Evolutionary conservation across 1,140 invertebrate genomes (phyloP), one percentile per base, ranked within the genome.

Genomic region (Phocides pigmalion): DNA sequence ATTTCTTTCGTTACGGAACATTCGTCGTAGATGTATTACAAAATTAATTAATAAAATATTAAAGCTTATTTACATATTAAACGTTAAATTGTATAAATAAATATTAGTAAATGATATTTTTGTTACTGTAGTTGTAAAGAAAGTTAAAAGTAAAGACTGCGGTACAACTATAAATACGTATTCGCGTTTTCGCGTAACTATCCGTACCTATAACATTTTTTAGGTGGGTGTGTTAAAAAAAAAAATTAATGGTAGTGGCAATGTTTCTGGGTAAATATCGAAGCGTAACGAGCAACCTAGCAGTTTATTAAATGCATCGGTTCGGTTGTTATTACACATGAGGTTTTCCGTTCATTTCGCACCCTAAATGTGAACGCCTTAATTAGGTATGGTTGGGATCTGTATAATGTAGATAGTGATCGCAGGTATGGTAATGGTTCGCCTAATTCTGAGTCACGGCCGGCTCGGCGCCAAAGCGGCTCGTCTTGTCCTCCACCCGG

Each of bases 381-480:
- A 89, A 89, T 89, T 87, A 89, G 81, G 74, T 75, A 77, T 59
- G 75, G 76, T 72, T 68, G 74, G 80, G 76, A 80, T 81, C 65
- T 70, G 80, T 78, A 74, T 39, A 39, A 39, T 12, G 35, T 39
- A 4, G 82, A 81, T 85, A 76, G 71, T 79, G 79, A 84, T 87
- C 81, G 72, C 67, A 62, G 76, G 67, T 76, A 78, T 79, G 80
- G 75, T 86, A 87, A 76, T 81, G 79, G 79, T 74, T 63, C 72
- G 74, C 76, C 82, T 81, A 86, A 84, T 81, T 79, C 74, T 81
- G 82, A 85, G 76, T 87, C 82, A 87, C 73, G 79, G 79, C 63
- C 69, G 68, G 67, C 59, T 62, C 58, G 69, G 69, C 72, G 54
- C 41, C 76, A 62, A 41, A 42, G 63, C 64, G 72, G 59, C 71